Conservation (phyloP, 2,113 vertebrate species). For the Dicrurus megarhynchus region DNA sequence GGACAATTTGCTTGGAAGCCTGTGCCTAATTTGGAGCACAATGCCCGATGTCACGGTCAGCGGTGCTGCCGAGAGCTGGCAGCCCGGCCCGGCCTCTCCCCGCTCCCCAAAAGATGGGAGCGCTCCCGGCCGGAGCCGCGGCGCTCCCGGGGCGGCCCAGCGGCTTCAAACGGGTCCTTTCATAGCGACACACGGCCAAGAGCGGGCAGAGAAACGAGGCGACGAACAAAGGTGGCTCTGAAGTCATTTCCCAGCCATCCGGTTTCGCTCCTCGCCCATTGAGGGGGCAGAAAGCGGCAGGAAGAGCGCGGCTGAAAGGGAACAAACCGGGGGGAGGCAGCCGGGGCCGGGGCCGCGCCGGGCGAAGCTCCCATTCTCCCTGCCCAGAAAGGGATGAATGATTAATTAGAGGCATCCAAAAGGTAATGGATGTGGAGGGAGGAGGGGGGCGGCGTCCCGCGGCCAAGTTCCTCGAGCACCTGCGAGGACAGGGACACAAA, state of each 20-base stretch:
- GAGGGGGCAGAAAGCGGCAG: conserved; percentile 89
- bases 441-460: background rate
- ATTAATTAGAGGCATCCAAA: conserved; percentile 75
- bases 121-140: conserved; percentile 55
- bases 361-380: conserved; percentile 73
- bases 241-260: conserved; percentile 90
- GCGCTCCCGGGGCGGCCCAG: conserved; percentile 64
- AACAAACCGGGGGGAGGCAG: conserved; percentile 74
- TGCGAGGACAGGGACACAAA: conserved; percentile 61
- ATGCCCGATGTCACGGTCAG: conserved; percentile 68
- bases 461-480: conserved; percentile 76
- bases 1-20: conserved; percentile 76
- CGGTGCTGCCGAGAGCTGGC: conserved; percentile 68
- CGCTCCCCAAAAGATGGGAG: conserved; percentile 62
- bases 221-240: conserved; percentile 81
- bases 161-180: conserved; percentile 67
- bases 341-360: conserved; percentile 53
- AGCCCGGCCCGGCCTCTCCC: conserved; percentile 55
- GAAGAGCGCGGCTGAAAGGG: conserved; percentile 86
- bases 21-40: conserved; percentile 72
- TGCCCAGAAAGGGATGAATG: conserved; percentile 77
- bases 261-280: conserved; percentile 83
- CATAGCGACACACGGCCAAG: conserved; percentile 83
- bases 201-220: conserved; percentile 69
- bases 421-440: conserved; percentile 76